Conservation (phyloP, 92 coral and sea anemone genomes). For the Heliopora coerulea region DNA sequence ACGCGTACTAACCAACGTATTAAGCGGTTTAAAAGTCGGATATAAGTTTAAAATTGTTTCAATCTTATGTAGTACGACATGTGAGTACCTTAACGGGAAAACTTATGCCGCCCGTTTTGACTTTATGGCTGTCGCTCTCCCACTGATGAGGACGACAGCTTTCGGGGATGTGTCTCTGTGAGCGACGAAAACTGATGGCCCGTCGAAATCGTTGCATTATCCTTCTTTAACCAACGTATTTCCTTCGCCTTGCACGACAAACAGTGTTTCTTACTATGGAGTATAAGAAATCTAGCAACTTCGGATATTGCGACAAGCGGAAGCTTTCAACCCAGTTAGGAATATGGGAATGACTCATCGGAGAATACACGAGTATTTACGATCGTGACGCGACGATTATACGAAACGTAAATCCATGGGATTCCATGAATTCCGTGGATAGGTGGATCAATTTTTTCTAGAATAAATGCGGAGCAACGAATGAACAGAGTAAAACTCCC, state of each 20-base stretch:
- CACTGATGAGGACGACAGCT: conserved; percentile 96
- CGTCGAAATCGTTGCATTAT: conserved; percentile 85
- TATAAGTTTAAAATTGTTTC: too few species aligned
- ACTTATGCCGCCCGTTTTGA: conserved; percentile 96
- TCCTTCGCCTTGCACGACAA: background rate
- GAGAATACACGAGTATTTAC: background rate
- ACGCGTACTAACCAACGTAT: background rate
- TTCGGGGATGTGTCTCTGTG: conserved; percentile 92
- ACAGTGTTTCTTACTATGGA: background rate
- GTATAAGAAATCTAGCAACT: background rate
- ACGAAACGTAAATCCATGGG: too few species aligned
- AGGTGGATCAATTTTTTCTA: too few species aligned
- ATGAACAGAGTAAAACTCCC: too few species aligned
- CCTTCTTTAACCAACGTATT: background rate
- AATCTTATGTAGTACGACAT: background rate
- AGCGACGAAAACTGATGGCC: conserved; percentile 86
- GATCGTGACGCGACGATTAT: background rate
- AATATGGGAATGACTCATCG: conserved; percentile 28
- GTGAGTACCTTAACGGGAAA: conserved; percentile 90
- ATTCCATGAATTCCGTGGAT: too few species aligned
- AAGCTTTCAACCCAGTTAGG: background rate
- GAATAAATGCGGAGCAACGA: too few species aligned
- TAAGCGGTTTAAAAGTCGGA: too few species aligned
- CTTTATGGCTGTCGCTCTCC: conserved; percentile 99
- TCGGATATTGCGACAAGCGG: conserved; percentile 4